Percentiles rank a stretch among this genome's conserved stretches.
Conservation (phyloP, 2,888 invertebrate genomes). For the Acanthoscelides obtectus region DNA sequence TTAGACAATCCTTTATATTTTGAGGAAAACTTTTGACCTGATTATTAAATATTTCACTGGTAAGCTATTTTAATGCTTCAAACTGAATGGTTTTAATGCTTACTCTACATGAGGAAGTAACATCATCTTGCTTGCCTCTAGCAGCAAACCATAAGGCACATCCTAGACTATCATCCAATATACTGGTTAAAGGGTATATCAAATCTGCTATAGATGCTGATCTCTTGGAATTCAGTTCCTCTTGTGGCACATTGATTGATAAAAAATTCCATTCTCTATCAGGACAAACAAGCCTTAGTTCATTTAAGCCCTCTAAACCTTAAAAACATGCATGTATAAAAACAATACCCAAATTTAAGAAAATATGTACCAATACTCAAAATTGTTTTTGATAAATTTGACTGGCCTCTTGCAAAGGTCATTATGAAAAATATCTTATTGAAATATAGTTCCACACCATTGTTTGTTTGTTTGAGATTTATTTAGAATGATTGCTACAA, state of each 20-base stretch:
- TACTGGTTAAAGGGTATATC: conserved; percentile 78
- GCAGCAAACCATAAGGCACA: conserved; percentile 97
- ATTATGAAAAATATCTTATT: background rate
- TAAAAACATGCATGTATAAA: conserved; percentile 5
- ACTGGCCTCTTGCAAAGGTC: no score
- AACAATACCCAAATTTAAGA: no score
- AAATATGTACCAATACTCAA: no score
- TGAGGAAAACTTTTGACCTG: no score
- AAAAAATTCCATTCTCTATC: conserved; percentile 77
- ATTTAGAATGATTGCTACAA: no score
- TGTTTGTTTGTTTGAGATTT: no score
- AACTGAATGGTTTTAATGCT: conserved; percentile 22
- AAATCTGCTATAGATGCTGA: conserved; percentile 63
- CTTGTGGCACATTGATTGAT: conserved; percentile 68
- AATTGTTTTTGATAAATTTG: no score
- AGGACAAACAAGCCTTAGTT: conserved; percentile 66
- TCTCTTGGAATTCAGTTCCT: conserved; percentile 60
- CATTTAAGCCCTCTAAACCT: conserved; percentile 64
- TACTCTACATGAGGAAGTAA: conserved; percentile 62
- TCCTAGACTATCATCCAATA: conserved; percentile 94
- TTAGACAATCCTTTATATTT: no score
- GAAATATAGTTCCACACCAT: no score
- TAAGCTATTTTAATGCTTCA: no score
- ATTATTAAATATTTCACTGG: no score
- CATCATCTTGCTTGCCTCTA: conserved; percentile 57